Conservation (phyloP, 2,888 invertebrate genomes). For the Exocentrus adspersus region DNA sequence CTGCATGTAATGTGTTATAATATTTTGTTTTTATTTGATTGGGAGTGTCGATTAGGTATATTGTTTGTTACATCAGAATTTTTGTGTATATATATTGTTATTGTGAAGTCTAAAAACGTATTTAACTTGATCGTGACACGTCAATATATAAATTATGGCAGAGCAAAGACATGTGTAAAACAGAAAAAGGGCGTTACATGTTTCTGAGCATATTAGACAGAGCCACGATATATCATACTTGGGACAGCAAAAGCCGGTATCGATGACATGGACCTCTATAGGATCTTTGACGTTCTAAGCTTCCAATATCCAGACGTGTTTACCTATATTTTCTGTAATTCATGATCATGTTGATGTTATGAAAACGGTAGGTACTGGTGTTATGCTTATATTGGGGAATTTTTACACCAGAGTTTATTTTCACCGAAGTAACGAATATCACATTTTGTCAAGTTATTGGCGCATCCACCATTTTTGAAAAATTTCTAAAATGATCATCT, state of each 20-base stretch:
- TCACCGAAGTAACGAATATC: too few species aligned
- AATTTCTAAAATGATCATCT: too few species aligned
- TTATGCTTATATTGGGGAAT: not conserved
- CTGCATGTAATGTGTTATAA: too few species aligned
- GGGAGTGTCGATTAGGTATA: too few species aligned
- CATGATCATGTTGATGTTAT: not conserved
- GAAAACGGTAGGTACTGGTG: not conserved
- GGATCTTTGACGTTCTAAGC: conserved; percentile 25
- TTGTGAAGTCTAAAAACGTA: conserved; percentile 33
- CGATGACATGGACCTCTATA: conserved; percentile 47
- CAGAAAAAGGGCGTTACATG: conserved; percentile 44
- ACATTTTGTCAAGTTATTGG: too few species aligned
- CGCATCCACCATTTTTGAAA: too few species aligned
- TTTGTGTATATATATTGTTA: conserved; percentile 10
- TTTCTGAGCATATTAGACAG: conserved; percentile 56
- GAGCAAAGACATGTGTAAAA: conserved; percentile 58
- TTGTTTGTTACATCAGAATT: conserved; percentile 1
- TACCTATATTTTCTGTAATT: conserved; percentile 21
- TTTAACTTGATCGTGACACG: conserved; percentile 53
- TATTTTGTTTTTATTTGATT: too few species aligned
- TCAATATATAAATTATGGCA: conserved; percentile 55
- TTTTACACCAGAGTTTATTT: too few species aligned
- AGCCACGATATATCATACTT: conserved; percentile 56
- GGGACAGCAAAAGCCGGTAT: conserved; percentile 52
- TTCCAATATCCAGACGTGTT: conserved; percentile 19